Evolutionary conservation across 1,140 invertebrate species (phyloP).

Genomic region (Trichoplusia ni): DNA sequence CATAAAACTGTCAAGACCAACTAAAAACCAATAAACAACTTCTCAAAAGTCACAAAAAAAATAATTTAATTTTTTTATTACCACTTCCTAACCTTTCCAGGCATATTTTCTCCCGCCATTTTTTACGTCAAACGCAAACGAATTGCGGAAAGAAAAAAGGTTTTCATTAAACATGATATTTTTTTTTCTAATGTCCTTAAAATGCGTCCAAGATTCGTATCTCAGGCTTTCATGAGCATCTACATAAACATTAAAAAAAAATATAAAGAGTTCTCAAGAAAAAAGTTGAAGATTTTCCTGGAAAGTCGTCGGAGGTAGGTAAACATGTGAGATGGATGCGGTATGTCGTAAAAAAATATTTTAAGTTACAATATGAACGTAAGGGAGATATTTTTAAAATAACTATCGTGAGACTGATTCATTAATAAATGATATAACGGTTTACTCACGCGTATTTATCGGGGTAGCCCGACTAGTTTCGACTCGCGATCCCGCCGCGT

Average conservation of each 20-base stretch:
- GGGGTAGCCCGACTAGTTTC: too few species aligned
- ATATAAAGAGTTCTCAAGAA: slow-evolving; percentile 54
- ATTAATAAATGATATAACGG: too few species aligned
- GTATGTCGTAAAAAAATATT: too few species aligned
- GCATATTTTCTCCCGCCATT: slow-evolving; percentile 18
- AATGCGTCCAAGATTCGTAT: slow-evolving; percentile 42
- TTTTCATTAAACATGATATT: slow-evolving; percentile 27
- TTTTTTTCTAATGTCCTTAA: slow-evolving; percentile 29
- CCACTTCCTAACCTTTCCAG: slow-evolving; percentile 1
- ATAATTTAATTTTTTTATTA: slow-evolving; percentile 3
- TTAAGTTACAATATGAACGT: too few species aligned
- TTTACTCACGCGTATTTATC: too few species aligned
- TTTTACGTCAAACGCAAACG: slow-evolving; percentile 23
- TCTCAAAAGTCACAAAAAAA: background rate
- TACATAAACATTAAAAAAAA: slow-evolving; percentile 58
- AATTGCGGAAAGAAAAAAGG: slow-evolving; percentile 17
- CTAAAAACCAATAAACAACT: background rate
- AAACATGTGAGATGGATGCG: slow-evolving; percentile 18
- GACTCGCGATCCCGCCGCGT: too few species aligned
- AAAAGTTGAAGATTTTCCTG: slow-evolving; percentile 44
- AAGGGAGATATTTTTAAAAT: too few species aligned
- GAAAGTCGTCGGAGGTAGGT: background rate
- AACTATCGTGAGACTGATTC: too few species aligned
- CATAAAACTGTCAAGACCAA: background rate
- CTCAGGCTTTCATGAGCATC: slow-evolving; percentile 48